phyloP scores from a whole-genome alignment of 1,140 invertebrate species.

The Metopolophium dirhodum region DNA sequence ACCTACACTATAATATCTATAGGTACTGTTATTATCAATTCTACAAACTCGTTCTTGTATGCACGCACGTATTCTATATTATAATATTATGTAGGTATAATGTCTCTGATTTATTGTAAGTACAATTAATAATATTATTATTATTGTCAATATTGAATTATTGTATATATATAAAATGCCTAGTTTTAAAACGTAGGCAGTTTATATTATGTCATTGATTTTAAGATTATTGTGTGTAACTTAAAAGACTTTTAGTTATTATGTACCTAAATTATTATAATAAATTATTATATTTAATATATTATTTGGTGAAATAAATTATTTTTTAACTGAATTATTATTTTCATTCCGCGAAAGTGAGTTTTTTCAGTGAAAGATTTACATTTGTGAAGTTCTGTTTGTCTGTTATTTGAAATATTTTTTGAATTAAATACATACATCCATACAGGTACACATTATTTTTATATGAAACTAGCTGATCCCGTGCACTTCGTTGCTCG shows the following conservation, averaged over 20 bases:
- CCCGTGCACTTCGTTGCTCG: too few species aligned
- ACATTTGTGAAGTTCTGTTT: too few species aligned
- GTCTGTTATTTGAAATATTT: too few species aligned
- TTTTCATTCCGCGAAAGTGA: fast-evolving
- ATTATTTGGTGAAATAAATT: not conserved
- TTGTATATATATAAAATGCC: not conserved
- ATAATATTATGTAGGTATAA: not conserved
- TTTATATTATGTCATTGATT: not conserved
- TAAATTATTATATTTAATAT: not conserved
- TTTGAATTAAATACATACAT: too few species aligned
- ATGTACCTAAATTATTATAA: not conserved
- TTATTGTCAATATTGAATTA: not conserved
- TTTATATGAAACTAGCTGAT: too few species aligned
- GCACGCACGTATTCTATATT: not conserved
- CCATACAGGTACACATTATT: too few species aligned
- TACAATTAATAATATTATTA: not conserved
- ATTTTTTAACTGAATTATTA: not conserved
- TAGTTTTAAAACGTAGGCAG: not conserved
- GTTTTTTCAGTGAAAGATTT: too few species aligned
- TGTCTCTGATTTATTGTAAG: not conserved
- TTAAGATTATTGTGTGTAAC: not conserved
- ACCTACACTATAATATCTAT: not conserved
- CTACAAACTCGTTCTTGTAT: not conserved
- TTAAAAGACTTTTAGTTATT: not conserved
- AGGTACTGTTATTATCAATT: not conserved